Evolutionary conservation across 2,888 invertebrate genomes (phyloP).

Genomic region (Spodoptera exigua): DNA sequence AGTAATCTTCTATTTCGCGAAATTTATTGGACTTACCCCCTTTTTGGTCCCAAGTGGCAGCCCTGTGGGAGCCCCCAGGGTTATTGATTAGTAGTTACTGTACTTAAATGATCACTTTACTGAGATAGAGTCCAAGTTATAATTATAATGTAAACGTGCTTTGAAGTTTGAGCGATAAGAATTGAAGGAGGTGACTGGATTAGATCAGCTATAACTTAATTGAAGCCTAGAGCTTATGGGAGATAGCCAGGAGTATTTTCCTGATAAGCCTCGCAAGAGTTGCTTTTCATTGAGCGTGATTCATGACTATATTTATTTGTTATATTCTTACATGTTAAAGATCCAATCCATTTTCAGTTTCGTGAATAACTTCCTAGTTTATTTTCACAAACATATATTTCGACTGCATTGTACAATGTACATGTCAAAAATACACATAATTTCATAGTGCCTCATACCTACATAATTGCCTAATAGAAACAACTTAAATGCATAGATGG

Average conservation of each 20-base stretch:
- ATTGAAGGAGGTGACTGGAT: slow-evolving; percentile 47
- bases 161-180: slow-evolving; percentile 58
- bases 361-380: no score
- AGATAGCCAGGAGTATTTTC: slow-evolving; percentile 31
- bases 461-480: no score
- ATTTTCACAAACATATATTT: no score
- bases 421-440: no score
- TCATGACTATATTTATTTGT: no score
- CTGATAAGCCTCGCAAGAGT: slow-evolving; percentile 18
- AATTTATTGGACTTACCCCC: no score
- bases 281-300: background rate
- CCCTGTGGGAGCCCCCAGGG: slow-evolving; percentile 67
- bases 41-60: slow-evolving; percentile 14
- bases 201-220: slow-evolving; percentile 55
- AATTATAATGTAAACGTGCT: slow-evolving; percentile 67
- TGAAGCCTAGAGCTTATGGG: slow-evolving; percentile 35
- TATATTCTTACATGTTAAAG: no score
- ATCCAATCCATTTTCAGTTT: no score
- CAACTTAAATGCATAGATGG: no score
- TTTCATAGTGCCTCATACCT: no score
- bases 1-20: no score
- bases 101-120: slow-evolving; percentile 70
- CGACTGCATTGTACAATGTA: no score
- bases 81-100: slow-evolving; percentile 79
- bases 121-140: slow-evolving; percentile 64